Evolutionary conservation across 2,888 invertebrate species (phyloP), one percentile per base, ranked within the genome.

Genomic region (Drosophila antonietae): DNA sequence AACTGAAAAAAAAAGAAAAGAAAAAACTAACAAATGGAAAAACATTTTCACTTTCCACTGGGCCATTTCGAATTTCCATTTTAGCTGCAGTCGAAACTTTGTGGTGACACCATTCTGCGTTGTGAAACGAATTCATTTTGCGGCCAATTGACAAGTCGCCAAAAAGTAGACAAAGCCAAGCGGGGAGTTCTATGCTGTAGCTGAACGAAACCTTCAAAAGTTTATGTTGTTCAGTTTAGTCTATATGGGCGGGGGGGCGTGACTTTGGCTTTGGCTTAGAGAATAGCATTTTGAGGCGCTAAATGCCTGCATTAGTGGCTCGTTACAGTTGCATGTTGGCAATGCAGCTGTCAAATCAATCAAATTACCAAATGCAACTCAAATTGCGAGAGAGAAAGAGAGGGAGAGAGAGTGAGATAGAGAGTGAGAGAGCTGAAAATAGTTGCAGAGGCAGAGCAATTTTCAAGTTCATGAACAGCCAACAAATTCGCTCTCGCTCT

Each of bases 251-350:
- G 28, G 6, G 28, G 5, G 20, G 23, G 41, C 28, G 28, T n/a
- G 37, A 1, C 7, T 28, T 6, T 28, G n/a, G 2, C 53, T 55
- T 2, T 15, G 14, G 39, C 39, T 64, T 69, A 51, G 70, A 46
- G 39, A 52, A 31, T 31, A 0, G 9, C 55, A 39, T 69, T 68
- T 66, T 35, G 66, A 70, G 58, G 77, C 75, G 84, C 84, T 85
- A 86, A 88, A 88, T 85, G 80, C 74, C 62, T 72, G 77, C 84
- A 85, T 85, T 85, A 85, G 87, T 88, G 75, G 84, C 84, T 88
- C 89, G 89, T 85, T 88, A 85, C 84, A 85, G 62, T 88, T 84
- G 89, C 84, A 84, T 84, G 84, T 85, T 77, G 67, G 67, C 33
- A 37, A 65, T 28, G 66, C 68, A 76, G 73, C 65, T 61, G 73